phyloP scores from a whole-genome alignment of 2,888 invertebrate species.

The Thymelicus sylvestris region DNA sequence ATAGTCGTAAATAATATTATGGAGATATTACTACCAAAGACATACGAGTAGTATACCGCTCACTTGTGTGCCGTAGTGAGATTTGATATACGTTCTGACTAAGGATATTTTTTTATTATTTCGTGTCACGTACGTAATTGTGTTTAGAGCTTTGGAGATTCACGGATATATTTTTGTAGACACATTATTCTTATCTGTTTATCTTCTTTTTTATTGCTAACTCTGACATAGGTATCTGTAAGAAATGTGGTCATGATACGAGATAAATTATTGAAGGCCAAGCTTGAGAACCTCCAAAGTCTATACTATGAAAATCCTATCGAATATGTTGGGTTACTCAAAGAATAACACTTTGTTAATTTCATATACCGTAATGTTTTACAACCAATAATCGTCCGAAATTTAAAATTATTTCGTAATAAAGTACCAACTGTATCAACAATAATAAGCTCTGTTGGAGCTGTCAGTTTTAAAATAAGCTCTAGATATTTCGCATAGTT shows the following conservation, averaged over 20 bases:
- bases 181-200: conserved; percentile 11
- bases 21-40: no score
- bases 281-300: neutral
- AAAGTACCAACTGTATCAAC: no score
- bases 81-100: neutral
- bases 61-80: neutral
- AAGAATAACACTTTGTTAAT: no score
- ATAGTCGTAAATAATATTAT: no score
- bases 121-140: conserved; percentile 28
- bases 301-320: no score
- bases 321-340: no score
- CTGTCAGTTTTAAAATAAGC: neutral
- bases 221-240: neutral
- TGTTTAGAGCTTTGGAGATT: conserved; percentile 19
- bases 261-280: neutral
- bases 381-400: no score
- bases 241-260: neutral
- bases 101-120: conserved; percentile 12
- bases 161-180: conserved; percentile 15
- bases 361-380: no score
- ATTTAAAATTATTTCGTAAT: no score
- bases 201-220: neutral
- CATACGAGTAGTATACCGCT: neutral
- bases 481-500: conserved; percentile 22
- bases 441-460: no score